A percentile compares a stretch with the other conserved stretches of the same genome.
These are phyloP conservation scores for Morone chrysops DNA, from an alignment of 2,113 vertebrate genomes.

Conservation along the genomic window DNA sequence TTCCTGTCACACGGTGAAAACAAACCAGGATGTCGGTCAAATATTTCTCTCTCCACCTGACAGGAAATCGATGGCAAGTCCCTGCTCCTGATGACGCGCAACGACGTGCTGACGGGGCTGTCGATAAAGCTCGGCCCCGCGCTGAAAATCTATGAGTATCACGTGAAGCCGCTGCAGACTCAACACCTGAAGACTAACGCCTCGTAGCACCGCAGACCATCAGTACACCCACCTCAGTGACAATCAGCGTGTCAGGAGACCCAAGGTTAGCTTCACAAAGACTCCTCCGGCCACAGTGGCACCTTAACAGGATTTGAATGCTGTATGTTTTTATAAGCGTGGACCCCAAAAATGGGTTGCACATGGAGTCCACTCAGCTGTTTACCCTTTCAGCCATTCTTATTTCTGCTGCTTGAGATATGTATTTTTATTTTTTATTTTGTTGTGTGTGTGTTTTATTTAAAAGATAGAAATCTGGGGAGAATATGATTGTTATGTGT, in stretches of 20 bases:
- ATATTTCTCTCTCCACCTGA: slow-evolving; percentile 56
- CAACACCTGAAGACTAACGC: slow-evolving; percentile 95
- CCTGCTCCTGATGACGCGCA: slow-evolving; percentile 97
- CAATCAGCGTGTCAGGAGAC: slow-evolving; percentile 80
- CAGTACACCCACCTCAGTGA: slow-evolving; percentile 69
- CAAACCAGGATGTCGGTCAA: background rate
- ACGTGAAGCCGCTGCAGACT: slow-evolving; percentile 97
- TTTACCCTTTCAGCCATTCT: slow-evolving; percentile 75
- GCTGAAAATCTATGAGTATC: slow-evolving; percentile 99
- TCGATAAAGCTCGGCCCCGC: slow-evolving; percentile 98
- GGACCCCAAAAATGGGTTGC: slow-evolving; percentile 57
- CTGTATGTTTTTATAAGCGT: slow-evolving; percentile 68
- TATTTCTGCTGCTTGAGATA: slow-evolving; percentile 72
- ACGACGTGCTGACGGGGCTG: slow-evolving; percentile 97
- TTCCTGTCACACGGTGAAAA: background rate
- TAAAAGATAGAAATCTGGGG: slow-evolving; percentile 49
- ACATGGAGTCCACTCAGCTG: slow-evolving; percentile 61
- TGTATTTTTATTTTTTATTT: slow-evolving; percentile 48
- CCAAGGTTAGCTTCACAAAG: slow-evolving; percentile 74
- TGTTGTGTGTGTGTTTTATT: slow-evolving; percentile 54
- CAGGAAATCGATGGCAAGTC: slow-evolving; percentile 99
- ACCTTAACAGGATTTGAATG: slow-evolving; percentile 74
- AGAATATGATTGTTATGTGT: background rate
- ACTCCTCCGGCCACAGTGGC: slow-evolving; percentile 64
- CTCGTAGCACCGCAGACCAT: slow-evolving; percentile 83